Base-by-base conservation (phyloP, 2,888 invertebrate species). In the Drosophila mimetica region DNA sequence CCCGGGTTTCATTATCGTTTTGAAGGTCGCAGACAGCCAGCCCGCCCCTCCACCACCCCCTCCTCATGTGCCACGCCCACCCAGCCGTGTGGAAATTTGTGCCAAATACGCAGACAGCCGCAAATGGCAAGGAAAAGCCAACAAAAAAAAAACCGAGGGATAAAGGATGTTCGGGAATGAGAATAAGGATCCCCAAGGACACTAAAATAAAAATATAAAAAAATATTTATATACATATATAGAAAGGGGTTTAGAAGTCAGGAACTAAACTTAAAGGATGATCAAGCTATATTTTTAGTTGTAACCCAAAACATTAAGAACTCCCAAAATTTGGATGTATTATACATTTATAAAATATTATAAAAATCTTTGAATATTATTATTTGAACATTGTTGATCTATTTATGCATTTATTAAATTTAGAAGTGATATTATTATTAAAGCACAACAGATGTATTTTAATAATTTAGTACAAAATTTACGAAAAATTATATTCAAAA, bases 11-110 rank as follows among this genome's bases (percentile, higher is more conserved):
- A 74, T 76, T 71, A 65, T 50, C 59, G 41, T 60, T 64, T 32
- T 75, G 77, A 79, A 79, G 84, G 79, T 79, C 79, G 84, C 79
- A 79, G 77, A 79, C 80, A 77, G 55, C 65, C 47, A 20, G 32
- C 53, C 61, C 46, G 46, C 25, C 59, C 20, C 41, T 42, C 53
- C 4, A 8, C 34, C 14, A 13, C n/a, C 14, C 8, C 2, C 9
- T 8, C 7, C 2, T 1, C 13, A 22, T 44, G 6, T 25, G 42
- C 30, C 28, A 20, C 7, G 3, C 16, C 18, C n/a, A 9, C 1
- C 16, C 7, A 36, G 20, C 46, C 36, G 30, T 32, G 37, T 28
- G 41, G 14, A 54, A 47, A 64, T 69, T 72, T 71, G 71, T 66
- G 63, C 69, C 73, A 84, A 70, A 80, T 75, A 57, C 50, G 65